These are phyloP conservation scores for Drosophila navojoa DNA, from an alignment of 1,140 invertebrate genomes.

Conservation along the genomic window DNA sequence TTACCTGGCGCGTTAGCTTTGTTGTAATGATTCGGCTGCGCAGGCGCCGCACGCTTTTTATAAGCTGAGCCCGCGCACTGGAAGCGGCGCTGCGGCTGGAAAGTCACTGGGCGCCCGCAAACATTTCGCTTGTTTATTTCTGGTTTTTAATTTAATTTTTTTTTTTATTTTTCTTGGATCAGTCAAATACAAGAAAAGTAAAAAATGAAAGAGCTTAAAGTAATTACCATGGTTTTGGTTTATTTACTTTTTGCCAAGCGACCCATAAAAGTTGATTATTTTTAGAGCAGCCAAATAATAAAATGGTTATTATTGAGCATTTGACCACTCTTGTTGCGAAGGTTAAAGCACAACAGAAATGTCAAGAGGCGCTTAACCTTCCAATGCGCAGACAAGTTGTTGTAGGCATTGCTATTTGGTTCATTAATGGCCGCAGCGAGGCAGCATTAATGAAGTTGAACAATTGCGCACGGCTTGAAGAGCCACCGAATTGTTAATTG, in stretches of 20 bases:
- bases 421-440: slow-evolving; percentile 60
- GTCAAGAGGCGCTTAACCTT: slow-evolving; percentile 80
- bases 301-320: slow-evolving; percentile 65
- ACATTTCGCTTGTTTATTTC: slow-evolving; percentile 65
- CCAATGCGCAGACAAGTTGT: slow-evolving; percentile 57
- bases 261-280: slow-evolving; percentile 62
- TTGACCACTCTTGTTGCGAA: slow-evolving; percentile 67
- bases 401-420: slow-evolving; percentile 65
- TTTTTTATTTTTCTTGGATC: not conserved
- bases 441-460: slow-evolving; percentile 57
- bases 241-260: slow-evolving; percentile 36
- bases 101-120: slow-evolving; percentile 52
- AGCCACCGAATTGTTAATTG: slow-evolving; percentile 67
- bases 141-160: slow-evolving; percentile 46
- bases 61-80: slow-evolving; percentile 68
- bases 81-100: slow-evolving; percentile 59
- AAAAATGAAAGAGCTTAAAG: slow-evolving; percentile 4
- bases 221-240: slow-evolving; percentile 14
- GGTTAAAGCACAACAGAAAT: slow-evolving; percentile 72
- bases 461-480: slow-evolving; percentile 60
- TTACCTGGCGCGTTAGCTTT: slow-evolving; percentile 76
- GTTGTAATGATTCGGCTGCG: slow-evolving; percentile 75
- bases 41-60: slow-evolving; percentile 67
- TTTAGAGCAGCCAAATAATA: slow-evolving; percentile 40
- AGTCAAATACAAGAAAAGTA: slow-evolving; percentile 1